phyloP scores from a whole-genome alignment of 2,888 invertebrate species.

The Eristalis pertinax region DNA sequence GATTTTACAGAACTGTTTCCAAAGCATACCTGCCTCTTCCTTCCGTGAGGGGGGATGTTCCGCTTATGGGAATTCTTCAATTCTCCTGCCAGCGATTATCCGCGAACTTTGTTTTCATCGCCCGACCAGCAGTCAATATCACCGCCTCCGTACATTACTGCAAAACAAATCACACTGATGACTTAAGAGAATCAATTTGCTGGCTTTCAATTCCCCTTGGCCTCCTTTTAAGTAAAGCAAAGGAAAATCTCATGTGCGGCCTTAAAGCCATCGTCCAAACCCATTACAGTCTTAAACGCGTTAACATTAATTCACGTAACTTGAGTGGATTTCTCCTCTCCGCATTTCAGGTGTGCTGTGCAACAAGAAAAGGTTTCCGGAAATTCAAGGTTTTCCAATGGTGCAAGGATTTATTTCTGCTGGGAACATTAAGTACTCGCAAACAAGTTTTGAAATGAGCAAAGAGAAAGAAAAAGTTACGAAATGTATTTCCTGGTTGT shows the following conservation, averaged over 20 bases:
- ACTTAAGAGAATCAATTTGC: too few relatives aligned
- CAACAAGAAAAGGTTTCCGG: neutral
- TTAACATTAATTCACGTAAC: neutral
- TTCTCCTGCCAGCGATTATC: neutral
- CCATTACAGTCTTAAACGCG: neutral
- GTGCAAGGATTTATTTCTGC: neutral
- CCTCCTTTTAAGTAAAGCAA: neutral
- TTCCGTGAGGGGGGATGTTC: neutral
- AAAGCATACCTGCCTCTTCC: too few relatives aligned
- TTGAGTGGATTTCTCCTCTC: neutral
- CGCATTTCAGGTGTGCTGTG: neutral
- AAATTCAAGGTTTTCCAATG: neutral
- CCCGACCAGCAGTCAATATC: neutral
- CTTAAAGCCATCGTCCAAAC: neutral
- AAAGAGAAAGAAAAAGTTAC: neutral
- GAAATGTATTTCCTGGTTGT: neutral
- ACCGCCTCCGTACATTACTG: too few relatives aligned
- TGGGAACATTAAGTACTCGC: neutral
- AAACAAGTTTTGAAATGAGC: neutral
- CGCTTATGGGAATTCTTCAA: neutral
- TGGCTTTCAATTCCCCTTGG: neutral
- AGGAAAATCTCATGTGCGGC: neutral
- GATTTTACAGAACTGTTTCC: neutral
- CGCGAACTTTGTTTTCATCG: neutral
- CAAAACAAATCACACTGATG: too few relatives aligned